phyloP scores from a whole-genome alignment of 2,113 vertebrate genomes.

The Bos javanicus region DNA sequence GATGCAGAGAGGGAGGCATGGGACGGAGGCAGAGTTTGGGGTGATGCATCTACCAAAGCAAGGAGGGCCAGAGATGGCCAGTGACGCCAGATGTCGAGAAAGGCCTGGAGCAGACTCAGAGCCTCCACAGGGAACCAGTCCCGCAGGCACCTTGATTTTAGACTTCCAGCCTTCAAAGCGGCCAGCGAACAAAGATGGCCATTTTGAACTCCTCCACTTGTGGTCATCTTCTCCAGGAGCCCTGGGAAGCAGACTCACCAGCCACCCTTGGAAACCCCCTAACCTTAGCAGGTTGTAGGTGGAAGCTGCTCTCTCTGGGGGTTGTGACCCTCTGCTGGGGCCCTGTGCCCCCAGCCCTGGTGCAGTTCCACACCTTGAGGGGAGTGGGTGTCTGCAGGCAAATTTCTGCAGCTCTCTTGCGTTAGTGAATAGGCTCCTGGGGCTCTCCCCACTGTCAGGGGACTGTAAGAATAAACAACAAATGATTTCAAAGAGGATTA shows the following conservation, averaged over 20 bases:
- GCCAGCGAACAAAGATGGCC: neutral
- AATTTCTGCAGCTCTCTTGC: neutral
- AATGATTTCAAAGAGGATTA: conserved; percentile 39
- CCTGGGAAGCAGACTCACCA: neutral
- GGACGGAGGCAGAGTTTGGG: neutral
- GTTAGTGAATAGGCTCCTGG: neutral
- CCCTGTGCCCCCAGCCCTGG: neutral
- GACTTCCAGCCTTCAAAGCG: neutral
- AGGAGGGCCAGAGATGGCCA: neutral
- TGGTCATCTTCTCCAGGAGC: neutral
- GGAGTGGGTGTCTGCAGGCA: neutral
- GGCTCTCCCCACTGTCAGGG: neutral
- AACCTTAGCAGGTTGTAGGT: rapidly evolving
- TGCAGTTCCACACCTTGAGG: neutral
- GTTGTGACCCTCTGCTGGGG: neutral
- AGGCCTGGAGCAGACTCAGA: neutral
- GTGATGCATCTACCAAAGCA: rapidly evolving
- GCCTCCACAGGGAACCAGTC: too few relatives aligned
- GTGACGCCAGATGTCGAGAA: neutral
- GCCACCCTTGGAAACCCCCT: neutral
- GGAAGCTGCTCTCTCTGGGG: neutral
- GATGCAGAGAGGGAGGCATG: rapidly evolving
- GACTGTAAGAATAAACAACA: neutral
- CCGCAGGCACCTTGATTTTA: neutral
- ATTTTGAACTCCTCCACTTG: neutral